Evolutionary conservation across 1,140 invertebrate species (phyloP), one percentile per base, ranked within the genome.

Genomic region (Pseudomyrmex cubaensis): DNA sequence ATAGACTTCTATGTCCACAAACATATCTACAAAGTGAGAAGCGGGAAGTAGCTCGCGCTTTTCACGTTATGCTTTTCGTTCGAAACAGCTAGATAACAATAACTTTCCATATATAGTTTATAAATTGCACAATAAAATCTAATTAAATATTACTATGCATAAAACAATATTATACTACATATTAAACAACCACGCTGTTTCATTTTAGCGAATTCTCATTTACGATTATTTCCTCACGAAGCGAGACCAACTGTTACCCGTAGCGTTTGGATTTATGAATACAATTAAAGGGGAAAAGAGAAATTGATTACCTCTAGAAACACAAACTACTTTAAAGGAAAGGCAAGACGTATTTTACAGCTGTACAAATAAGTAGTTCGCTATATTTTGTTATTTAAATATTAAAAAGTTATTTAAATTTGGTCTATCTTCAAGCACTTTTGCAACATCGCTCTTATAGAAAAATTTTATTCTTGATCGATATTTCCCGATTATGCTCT

Each of bases 1-100:
- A 89, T 89, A 83, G 85, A 52, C 61, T 66, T 77, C 17, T 25
- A 25, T 52, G 50, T 87, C 86, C 5, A 35, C 76, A 89, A 87
- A 89, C 9, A 12, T 78, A 69, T 69, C 54, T 63, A 56, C 22
- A 48, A 72, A 76, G 54, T n/a, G 20, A 12, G 20, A 84, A 61
- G 70, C 17, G 35, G 17, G 46, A 73, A 9, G 50, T 69, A 50
- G 25, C 12, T 25, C 13, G 35, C 35, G 35, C 35, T 35, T 35
- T 35, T 35, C 35, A 12, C 59, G 20, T 75, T 20, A 20, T 20
- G 56, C 44, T 59, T 84, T 48, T 25, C 13, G 10, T 35, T 70
- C 2, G 2, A 12, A 61, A 35, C 48, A 61, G 15, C 10, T 44
- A 44, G 2, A 7, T 13, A 13, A 52, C n/a, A 67, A 66, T 67